Evolutionary conservation across 2,113 vertebrate species (phyloP).

Genomic region (Oreochromis aureus): DNA sequence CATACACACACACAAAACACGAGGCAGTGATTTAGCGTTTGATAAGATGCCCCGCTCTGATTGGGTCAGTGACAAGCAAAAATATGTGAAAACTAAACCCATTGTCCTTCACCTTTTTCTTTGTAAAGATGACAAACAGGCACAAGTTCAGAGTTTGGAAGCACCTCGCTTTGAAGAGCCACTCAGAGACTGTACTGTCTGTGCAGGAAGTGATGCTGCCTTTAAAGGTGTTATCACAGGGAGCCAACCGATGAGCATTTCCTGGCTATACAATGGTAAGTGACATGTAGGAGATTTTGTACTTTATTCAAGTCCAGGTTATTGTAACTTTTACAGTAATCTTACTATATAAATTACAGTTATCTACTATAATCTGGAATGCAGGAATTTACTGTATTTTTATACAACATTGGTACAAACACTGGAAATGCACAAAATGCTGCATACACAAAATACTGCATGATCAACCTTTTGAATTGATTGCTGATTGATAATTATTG

Average conservation of each 20-base stretch:
- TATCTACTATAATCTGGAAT: background rate
- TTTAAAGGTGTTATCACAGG: conserved; percentile 54
- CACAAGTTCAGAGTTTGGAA: background rate
- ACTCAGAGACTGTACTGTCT: background rate
- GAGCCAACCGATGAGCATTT: conserved; percentile 40
- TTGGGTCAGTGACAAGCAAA: background rate
- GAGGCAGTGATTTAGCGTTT: background rate
- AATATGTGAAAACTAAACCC: background rate
- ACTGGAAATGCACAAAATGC: background rate
- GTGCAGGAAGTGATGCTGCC: conserved; percentile 37
- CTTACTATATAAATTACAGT: background rate
- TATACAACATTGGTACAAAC: rapidly evolving
- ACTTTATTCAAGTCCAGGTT: background rate
- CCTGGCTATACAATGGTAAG: conserved; percentile 61
- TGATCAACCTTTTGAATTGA: background rate
- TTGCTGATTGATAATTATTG: background rate
- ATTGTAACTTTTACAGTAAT: background rate
- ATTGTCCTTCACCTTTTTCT: background rate
- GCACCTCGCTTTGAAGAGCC: conserved; percentile 20
- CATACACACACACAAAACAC: background rate
- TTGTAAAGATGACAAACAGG: conserved; percentile 20
- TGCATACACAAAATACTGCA: background rate
- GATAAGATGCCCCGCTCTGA: background rate
- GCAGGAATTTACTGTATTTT: background rate
- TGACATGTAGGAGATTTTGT: background rate